Base-by-base conservation (phyloP, 2,888 invertebrate species). In the Cryptus armator region DNA sequence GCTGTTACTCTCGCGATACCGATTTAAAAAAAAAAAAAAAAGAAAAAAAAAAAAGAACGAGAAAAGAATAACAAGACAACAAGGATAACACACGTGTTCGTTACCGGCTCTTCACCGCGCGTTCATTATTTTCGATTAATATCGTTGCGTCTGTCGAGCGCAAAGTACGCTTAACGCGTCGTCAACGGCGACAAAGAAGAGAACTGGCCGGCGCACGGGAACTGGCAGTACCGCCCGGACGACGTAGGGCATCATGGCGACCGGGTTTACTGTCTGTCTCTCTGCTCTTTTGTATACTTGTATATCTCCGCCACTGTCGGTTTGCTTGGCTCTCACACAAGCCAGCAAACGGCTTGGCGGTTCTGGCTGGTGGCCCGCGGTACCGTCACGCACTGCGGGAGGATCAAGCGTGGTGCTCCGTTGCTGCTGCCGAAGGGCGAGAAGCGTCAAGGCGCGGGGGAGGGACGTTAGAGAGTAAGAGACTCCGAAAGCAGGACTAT, bases 361-460 rank as follows among this genome's bases (percentile, higher is more conserved):
- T 82, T 82, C 84, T 84, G 82, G 81, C 82, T 79, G 81, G 71
- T 79, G 79, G 85, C 71, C 75, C 79, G 77, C 82, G 78, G 66
- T 79, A 64, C 88, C 88, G 91, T 90, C 90, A 90, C 89, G 91
- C 91, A 91, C 91, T 90, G 90, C 90, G 87, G 90, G 90, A 90
- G 89, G 87, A 80, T 86, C 74, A 51, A 78, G 56, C 81, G 79
- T 75, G 68, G 84, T 67, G 79, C 19, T 71, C 77, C 37, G 59
- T 71, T 10, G 75, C 19, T 71, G 77, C 24, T 70, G 62, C 59
- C 53, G 79, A 76, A 83, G 75, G 81, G 83, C 81, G 74, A 70
- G 46, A 67, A 70, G 53, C 32, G 51, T n/a, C 46, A 66, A 48
- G 72, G 24, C 56, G 78, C 75, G 78, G 81, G 74, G 70, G 83